Evolutionary conservation across 2,888 invertebrate species (phyloP).

Genomic region (Fissipunctia ypsillon): DNA sequence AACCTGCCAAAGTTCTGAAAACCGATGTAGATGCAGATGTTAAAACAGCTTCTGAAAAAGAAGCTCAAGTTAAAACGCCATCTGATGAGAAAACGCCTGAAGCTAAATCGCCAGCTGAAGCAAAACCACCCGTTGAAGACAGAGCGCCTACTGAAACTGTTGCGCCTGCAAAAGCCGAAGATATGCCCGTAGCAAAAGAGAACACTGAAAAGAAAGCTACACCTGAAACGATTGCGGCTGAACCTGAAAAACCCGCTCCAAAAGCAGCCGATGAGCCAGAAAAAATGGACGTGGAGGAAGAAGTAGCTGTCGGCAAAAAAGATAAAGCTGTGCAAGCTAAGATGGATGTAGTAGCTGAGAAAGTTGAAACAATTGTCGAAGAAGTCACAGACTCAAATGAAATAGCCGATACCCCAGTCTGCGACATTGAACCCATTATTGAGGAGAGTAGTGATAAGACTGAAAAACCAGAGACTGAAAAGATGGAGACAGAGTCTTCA

Average conservation of each 20-base stretch:
- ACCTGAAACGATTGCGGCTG: conserved; percentile 8
- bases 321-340: conserved; percentile 34
- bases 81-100: conserved; percentile 36
- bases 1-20: conserved; percentile 90
- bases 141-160: conserved; percentile 19
- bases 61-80: conserved; percentile 21
- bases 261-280: conserved; percentile 70
- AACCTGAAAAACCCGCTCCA: conserved; percentile 33
- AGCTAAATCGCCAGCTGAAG: conserved; percentile 9
- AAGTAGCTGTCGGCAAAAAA: conserved; percentile 39
- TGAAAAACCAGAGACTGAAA: conserved; percentile 77
- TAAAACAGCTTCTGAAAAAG: conserved; percentile 72
- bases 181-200: conserved; percentile 25
- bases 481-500: conserved; percentile 74
- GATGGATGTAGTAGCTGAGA: conserved; percentile 64
- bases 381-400: conserved; percentile 75
- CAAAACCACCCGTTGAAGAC: conserved; percentile 4
- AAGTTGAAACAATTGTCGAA: conserved; percentile 71
- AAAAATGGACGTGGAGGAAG: conserved; percentile 79
- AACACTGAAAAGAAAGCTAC: conserved; percentile 49
- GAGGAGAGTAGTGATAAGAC: conserved; percentile 77
- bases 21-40: conserved; percentile 82
- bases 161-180: conserved; percentile 12
- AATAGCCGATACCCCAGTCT: conserved; percentile 69
- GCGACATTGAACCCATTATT: conserved; percentile 74